Base-by-base conservation (phyloP, 2,888 invertebrate species). In the Caenorhabditis macrosperma region DNA sequence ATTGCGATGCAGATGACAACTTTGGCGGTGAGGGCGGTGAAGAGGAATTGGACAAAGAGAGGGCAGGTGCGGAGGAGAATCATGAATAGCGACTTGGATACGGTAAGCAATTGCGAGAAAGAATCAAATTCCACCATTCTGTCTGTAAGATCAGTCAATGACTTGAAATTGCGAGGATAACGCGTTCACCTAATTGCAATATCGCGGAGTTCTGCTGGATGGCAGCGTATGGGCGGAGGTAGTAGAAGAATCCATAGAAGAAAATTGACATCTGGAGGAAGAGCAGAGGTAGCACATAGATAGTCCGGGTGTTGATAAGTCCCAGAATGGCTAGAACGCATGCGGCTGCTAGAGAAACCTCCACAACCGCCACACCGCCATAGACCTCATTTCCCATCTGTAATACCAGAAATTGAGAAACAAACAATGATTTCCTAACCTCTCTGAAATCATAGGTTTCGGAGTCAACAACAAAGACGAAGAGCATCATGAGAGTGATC, bases 211-310 rank as follows among this genome's bases (percentile, higher is more conserved):
- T 6, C 12, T 68, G n/a, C 12, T 60, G 28, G 2, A 41, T 1
- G 0, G 20, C 0, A 7, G 38, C 17, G 17, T 28, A 69, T 30
- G 68, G 68, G 28, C 12, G 22, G 6, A 59, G n/a, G 52, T 69
- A 69, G 22, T 28, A 9, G 7, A 7, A 35, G 20, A 69, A 33
- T 38, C 68, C 60, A 22, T 69, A 69, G 1, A 59, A 22, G 15
- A 69, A 24, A 9, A 69, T 59, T 7, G 28, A 24, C 22, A 52
- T 20, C 9, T 69, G 68, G 7, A 60, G 15, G 30, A 59, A 41
- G 15, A 69, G 68, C 5, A 69, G 68, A 50, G 68, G 68, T 9
- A 33, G 17, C 38, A 69, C 0, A 28, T 33, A 59, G 3, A 59
- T 6, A 2, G 41, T 33, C 7, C 50, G 59, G 20, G 15, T n/a